A percentile compares a stretch with the other conserved stretches of the same genome.
phyloP scores from a whole-genome alignment of 1,140 invertebrate genomes.

The Bilobella aurantiaca region DNA sequence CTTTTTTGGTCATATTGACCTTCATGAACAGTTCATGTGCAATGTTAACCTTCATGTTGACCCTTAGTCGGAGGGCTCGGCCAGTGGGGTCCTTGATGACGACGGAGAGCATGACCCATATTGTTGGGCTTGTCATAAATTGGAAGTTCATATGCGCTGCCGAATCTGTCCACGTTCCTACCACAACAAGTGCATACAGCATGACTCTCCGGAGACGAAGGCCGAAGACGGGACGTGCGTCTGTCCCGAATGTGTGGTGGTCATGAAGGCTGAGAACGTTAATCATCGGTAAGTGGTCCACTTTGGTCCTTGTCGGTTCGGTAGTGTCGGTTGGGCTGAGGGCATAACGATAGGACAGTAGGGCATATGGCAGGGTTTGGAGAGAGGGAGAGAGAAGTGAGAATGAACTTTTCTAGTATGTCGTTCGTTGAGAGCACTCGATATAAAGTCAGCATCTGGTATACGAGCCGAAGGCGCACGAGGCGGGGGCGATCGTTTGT shows the following conservation, averaged over 20 bases:
- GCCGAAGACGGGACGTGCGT: conserved; percentile 57
- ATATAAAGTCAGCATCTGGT: too few relatives aligned
- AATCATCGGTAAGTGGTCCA: conserved; percentile 4
- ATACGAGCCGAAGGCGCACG: too few relatives aligned
- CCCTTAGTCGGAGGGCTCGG: neutral
- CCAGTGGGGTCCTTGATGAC: neutral
- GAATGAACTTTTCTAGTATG: too few relatives aligned
- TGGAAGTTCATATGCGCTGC: conserved; percentile 55
- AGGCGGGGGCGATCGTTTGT: too few relatives aligned
- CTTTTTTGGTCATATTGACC: too few relatives aligned
- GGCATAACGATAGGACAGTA: too few relatives aligned
- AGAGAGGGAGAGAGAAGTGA: too few relatives aligned
- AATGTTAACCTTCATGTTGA: too few relatives aligned
- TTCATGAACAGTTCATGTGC: too few relatives aligned
- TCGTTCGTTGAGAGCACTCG: too few relatives aligned
- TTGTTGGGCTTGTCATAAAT: conserved; percentile 78
- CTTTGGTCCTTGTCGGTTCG: neutral
- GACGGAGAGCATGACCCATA: conserved; percentile 52
- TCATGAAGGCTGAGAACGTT: conserved; percentile 66
- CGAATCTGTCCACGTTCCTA: conserved; percentile 73
- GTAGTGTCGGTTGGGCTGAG: too few relatives aligned
- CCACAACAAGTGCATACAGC: conserved; percentile 61
- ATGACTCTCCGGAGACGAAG: conserved; percentile 32
- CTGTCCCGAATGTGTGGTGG: conserved; percentile 72
- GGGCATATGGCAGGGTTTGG: too few relatives aligned